Percentiles rank a stretch among this genome's conserved stretches.
Evolutionary conservation across 1,140 invertebrate genomes (phyloP).

Genomic region (Aphelenchoides avenae): DNA sequence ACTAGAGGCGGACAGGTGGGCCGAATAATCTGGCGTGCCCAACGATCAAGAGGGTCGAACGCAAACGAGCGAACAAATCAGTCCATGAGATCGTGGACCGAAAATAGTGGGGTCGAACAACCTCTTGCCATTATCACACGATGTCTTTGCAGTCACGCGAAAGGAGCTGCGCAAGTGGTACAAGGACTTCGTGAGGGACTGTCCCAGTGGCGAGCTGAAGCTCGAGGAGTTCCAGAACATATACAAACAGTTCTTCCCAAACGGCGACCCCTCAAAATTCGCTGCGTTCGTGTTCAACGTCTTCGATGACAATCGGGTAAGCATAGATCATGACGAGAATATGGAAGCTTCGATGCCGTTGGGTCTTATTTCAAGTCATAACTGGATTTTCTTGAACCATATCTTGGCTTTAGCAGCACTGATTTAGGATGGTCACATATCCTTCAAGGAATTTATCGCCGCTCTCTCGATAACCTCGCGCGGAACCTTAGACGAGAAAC

Average conservation of each 20-base stretch:
- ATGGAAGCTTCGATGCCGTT: too few species aligned
- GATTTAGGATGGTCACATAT: conserved; percentile 60
- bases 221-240: conserved; percentile 61
- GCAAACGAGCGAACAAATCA: too few species aligned
- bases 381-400: conserved; percentile 7
- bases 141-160: conserved; percentile 37
- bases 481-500: conserved; percentile 60
- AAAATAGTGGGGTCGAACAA: conserved; percentile 18
- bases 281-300: conserved; percentile 65
- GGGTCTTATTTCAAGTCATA: too few species aligned
- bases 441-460: conserved; percentile 60
- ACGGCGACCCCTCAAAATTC: conserved; percentile 65
- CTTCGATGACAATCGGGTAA: conserved; percentile 64
- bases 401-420: conserved; percentile 30
- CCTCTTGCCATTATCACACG: conserved; percentile 23
- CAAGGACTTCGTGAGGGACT: conserved; percentile 64
- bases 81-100: too few species aligned
- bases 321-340: conserved; percentile 3
- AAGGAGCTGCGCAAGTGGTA: conserved; percentile 60
- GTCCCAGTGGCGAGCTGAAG: conserved; percentile 63
- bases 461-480: conserved; percentile 61
- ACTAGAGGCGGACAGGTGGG: too few species aligned
- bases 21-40: too few species aligned
- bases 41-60: too few species aligned
- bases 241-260: conserved; percentile 65